These are phyloP conservation scores for Zaprionus vittiger DNA, from an alignment of 1,140 invertebrate species.

Conservation along the genomic window DNA sequence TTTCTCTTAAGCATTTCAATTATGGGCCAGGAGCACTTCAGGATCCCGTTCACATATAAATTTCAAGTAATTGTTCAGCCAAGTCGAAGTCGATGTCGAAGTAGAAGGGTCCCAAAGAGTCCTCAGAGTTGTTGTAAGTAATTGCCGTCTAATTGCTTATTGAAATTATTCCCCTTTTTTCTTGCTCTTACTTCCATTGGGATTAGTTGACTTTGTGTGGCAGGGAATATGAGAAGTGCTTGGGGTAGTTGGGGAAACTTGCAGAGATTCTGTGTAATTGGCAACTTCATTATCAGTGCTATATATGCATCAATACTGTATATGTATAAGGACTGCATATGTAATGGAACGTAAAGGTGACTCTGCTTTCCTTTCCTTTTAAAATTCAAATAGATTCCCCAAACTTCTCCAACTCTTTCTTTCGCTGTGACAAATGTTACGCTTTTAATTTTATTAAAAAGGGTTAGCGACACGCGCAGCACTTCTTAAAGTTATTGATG, in stretches of 20 bases:
- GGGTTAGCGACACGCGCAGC: conserved; percentile 15
- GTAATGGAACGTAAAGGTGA: background rate
- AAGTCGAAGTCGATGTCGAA: conserved; percentile 18
- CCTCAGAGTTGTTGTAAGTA: conserved; percentile 74
- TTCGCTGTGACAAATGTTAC: conserved; percentile 35
- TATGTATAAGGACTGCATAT: background rate
- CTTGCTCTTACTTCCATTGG: background rate
- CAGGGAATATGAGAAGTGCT: conserved; percentile 11
- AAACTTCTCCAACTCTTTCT: conserved; percentile 4
- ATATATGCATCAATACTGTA: background rate
- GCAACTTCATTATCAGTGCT: background rate
- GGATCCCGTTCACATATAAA: conserved; percentile 69
- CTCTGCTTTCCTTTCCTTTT: background rate
- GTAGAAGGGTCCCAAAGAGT: background rate
- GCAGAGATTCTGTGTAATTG: conserved; percentile 26
- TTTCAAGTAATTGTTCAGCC: conserved; percentile 77
- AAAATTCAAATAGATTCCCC: conserved; percentile 33
- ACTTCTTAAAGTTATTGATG: conserved; percentile 70
- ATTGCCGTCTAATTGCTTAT: conserved; percentile 81
- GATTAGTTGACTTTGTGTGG: conserved; percentile 18
- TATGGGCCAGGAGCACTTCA: conserved; percentile 60
- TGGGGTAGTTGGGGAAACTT: background rate
- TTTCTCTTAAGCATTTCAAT: conserved; percentile 76
- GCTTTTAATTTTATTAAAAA: conserved; percentile 56
- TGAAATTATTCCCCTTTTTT: conserved; percentile 65